Conservation (phyloP, 2,888 invertebrate species). For the Xylota sylvarum region DNA sequence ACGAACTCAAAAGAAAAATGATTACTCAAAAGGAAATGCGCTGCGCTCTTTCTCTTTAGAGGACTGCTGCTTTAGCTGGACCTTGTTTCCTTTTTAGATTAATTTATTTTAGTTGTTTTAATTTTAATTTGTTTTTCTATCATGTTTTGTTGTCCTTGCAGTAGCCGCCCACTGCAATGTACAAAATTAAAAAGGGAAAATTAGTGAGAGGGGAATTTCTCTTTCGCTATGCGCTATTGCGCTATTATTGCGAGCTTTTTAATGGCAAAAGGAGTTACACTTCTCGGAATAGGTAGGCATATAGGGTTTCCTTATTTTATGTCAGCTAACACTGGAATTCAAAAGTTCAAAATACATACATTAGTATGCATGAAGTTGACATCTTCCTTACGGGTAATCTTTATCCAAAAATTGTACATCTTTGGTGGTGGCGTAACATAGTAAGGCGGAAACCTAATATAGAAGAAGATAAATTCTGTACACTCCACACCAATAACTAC, state of each 20-base stretch:
- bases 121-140: slow-evolving; percentile 71
- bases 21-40: slow-evolving; percentile 75
- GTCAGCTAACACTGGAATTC: too few species aligned
- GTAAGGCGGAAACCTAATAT: too few species aligned
- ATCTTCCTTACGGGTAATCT: too few species aligned
- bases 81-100: slow-evolving; percentile 56
- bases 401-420: too few species aligned
- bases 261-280: slow-evolving; percentile 25
- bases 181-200: slow-evolving; percentile 35
- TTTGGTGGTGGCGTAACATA: too few species aligned
- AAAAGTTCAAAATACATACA: too few species aligned
- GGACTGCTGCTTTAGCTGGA: slow-evolving; percentile 58
- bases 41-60: slow-evolving; percentile 63
- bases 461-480: too few species aligned
- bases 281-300: neutral
- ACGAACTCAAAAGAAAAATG: slow-evolving; percentile 75
- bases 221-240: slow-evolving; percentile 39
- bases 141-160: slow-evolving; percentile 50
- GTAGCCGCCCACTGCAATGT: slow-evolving; percentile 41
- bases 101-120: slow-evolving; percentile 67
- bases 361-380: too few species aligned
- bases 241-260: slow-evolving; percentile 35
- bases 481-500: too few species aligned
- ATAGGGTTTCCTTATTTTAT: too few species aligned
- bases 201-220: slow-evolving; percentile 14